A percentile compares a stretch with the other conserved stretches of the same genome.
phyloP scores from a whole-genome alignment of 2,888 invertebrate species.

The Dermolepida albohirtum region DNA sequence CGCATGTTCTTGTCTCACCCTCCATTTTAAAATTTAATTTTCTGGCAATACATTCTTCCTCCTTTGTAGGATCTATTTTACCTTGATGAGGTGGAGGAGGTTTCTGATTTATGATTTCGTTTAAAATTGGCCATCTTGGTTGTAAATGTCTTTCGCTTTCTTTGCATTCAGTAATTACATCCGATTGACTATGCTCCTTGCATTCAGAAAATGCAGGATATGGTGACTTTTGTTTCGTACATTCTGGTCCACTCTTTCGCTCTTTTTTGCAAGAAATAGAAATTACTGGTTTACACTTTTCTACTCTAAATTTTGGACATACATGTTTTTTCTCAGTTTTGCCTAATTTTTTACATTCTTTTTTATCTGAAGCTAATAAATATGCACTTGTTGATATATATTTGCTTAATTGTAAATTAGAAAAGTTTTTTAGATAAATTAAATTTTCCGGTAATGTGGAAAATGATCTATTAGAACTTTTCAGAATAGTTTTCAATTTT shows the following conservation, averaged over 20 bases:
- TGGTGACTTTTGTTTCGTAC: conserved; percentile 52
- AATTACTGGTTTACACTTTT: conserved; percentile 31
- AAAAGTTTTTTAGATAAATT: conserved; percentile 18
- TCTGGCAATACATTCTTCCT: conserved; percentile 51
- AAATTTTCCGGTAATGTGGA: conserved; percentile 19
- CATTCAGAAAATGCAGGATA: conserved; percentile 56
- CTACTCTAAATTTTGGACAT: conserved; percentile 24
- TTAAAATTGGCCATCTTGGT: conserved; percentile 49
- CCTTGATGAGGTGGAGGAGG: conserved; percentile 50
- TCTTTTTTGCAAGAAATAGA: conserved; percentile 18
- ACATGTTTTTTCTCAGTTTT: conserved; percentile 13
- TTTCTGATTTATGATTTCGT: conserved; percentile 40
- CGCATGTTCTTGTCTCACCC: conserved; percentile 51
- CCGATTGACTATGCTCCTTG: conserved; percentile 50
- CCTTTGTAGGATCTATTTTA: conserved; percentile 49
- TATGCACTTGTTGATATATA: background rate
- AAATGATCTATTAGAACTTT: conserved; percentile 27
- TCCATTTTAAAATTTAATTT: conserved; percentile 49
- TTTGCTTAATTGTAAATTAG: background rate
- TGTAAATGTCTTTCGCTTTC: conserved; percentile 50
- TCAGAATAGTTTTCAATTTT: conserved; percentile 17
- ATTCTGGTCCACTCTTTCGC: conserved; percentile 21
- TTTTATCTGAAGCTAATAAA: conserved; percentile 8
- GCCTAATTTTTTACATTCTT: conserved; percentile 39
- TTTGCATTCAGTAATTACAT: conserved; percentile 50